These are phyloP conservation scores for Lytechinus variegatus DNA, from an alignment of 35 echinoderm and acorn worm genomes.

Conservation along the genomic window DNA sequence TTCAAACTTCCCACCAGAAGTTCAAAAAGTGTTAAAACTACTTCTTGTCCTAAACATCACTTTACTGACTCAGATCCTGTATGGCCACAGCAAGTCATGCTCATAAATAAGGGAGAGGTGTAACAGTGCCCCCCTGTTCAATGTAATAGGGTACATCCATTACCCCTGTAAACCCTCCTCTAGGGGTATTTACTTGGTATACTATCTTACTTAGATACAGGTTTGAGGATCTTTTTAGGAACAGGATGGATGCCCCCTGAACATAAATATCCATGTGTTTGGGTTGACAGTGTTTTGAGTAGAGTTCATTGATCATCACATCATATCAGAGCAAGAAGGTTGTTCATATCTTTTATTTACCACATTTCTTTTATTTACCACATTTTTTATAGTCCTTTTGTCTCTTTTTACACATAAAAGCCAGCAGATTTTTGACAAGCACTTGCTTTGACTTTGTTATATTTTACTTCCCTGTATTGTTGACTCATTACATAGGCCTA, in stretches of 20 bases:
- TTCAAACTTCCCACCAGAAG: not conserved
- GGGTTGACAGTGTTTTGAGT: not conserved
- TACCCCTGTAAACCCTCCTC: not conserved
- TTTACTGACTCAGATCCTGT: not conserved
- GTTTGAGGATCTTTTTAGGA: not conserved
- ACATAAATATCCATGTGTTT: not conserved
- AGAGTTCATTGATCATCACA: not conserved
- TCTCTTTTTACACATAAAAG: not conserved
- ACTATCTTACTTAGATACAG: not conserved
- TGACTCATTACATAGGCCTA: too few relatives aligned
- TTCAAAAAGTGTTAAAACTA: not conserved
- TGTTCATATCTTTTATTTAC: too few relatives aligned
- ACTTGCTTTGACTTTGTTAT: not conserved
- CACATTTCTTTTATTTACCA: too few relatives aligned
- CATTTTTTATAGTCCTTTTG: too few relatives aligned
- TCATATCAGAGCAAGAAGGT: too few relatives aligned
- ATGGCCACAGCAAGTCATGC: not conserved
- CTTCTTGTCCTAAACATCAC: not conserved
- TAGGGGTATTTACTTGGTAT: not conserved
- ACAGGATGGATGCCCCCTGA: not conserved
- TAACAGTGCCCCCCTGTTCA: not conserved
- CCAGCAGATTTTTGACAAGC: not conserved
- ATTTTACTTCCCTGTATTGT: too few relatives aligned
- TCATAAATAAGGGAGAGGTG: not conserved
- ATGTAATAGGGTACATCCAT: slow-evolving; percentile 3